A percentile compares a stretch with the other conserved stretches of the same genome.
phyloP scores from a whole-genome alignment of 2,797 vertebrate genomes.

The Danio choprae region DNA sequence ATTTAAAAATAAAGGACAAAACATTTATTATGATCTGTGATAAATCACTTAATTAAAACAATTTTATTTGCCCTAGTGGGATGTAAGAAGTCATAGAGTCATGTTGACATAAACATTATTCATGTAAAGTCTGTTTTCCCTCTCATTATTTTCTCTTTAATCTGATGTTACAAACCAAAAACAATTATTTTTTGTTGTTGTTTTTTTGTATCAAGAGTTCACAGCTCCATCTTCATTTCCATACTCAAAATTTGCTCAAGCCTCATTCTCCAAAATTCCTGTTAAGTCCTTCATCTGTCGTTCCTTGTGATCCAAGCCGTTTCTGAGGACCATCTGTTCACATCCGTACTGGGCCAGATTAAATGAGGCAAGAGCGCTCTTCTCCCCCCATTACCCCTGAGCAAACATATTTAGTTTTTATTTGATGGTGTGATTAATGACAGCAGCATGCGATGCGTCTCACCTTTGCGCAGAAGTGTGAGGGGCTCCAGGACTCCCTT shows the following conservation, averaged over 20 bases:
- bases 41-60: no score
- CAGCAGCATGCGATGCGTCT: constrained; percentile 4
- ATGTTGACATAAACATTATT: neutral
- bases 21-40: neutral
- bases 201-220: constrained; percentile 3
- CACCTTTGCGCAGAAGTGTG: constrained; percentile 88
- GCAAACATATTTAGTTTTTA: constrained; percentile 42
- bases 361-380: constrained; percentile 38
- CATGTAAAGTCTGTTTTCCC: neutral
- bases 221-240: constrained; percentile 28
- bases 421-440: constrained; percentile 31
- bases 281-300: constrained; percentile 51
- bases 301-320: constrained; percentile 44
- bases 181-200: constrained; percentile 7
- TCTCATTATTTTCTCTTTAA: neutral
- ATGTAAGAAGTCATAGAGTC: no score
- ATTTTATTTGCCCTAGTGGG: no score
- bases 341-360: constrained; percentile 32
- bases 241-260: constrained; percentile 36
- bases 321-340: constrained; percentile 47
- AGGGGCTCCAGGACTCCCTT: constrained; percentile 93
- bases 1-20: neutral
- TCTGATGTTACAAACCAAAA: constrained; percentile 11
- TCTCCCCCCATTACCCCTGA: constrained; percentile 35
- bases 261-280: constrained; percentile 42